phyloP scores from a whole-genome alignment of 2,888 invertebrate species.

The Allolobophora icterica region DNA sequence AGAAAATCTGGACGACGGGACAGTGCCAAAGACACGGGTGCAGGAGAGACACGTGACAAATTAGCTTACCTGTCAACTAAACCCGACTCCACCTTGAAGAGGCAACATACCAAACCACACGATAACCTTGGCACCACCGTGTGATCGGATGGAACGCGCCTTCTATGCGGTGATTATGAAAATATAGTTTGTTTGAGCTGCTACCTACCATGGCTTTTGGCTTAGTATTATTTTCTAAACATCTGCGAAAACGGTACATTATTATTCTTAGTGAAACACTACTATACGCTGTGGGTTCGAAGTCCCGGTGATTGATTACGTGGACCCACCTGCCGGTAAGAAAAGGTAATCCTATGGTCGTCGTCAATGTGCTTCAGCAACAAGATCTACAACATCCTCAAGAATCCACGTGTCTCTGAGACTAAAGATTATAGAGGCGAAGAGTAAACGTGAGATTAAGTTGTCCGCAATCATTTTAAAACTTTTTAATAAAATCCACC shows the following conservation, averaged over 20 bases:
- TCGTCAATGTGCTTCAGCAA: not conserved
- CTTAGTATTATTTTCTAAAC: not conserved
- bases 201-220: no score
- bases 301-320: not conserved
- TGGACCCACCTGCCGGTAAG: not conserved
- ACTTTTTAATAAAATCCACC: not conserved
- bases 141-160: not conserved
- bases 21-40: not conserved
- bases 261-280: not conserved
- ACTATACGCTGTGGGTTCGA: not conserved
- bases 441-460: not conserved
- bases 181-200: not conserved
- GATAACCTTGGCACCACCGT: constrained; percentile 2
- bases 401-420: not conserved
- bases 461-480: not conserved
- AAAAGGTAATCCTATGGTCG: not conserved
- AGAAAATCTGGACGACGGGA: not conserved
- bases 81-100: not conserved
- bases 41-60: not conserved
- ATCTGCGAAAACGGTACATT: not conserved
- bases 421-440: not conserved
- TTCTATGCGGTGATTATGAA: not conserved
- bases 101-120: not conserved
- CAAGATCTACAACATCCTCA: not conserved
- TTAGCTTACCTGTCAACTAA: not conserved